Percentiles rank a stretch among this genome's conserved stretches.
These are phyloP conservation scores for Molorchus minor DNA, from an alignment of 2,888 invertebrate genomes.

Conservation along the genomic window DNA sequence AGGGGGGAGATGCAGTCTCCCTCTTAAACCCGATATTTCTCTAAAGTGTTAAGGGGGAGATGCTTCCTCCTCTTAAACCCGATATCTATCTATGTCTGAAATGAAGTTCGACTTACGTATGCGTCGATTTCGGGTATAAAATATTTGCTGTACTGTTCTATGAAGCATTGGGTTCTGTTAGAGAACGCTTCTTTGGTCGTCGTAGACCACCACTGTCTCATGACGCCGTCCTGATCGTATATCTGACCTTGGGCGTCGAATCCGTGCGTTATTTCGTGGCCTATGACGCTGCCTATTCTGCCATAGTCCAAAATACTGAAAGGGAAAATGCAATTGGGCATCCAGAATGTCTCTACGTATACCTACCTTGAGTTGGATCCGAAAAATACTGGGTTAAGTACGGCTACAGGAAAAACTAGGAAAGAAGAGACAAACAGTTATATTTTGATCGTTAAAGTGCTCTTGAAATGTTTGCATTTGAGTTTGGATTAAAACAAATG, in stretches of 20 bases:
- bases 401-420: constrained; percentile 57
- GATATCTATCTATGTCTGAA: too few species aligned
- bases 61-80: too few species aligned
- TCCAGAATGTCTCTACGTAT: too few species aligned
- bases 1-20: neutral
- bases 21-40: too few species aligned
- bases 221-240: constrained; percentile 69
- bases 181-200: constrained; percentile 55
- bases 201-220: constrained; percentile 57
- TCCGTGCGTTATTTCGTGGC: constrained; percentile 68
- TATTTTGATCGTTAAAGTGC: neutral
- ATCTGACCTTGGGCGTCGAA: constrained; percentile 57
- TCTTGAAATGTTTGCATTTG: neutral
- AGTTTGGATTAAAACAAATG: constrained; percentile 1
- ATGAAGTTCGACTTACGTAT: constrained; percentile 55
- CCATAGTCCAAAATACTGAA: constrained; percentile 65
- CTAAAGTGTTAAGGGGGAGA: too few species aligned
- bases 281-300: constrained; percentile 67
- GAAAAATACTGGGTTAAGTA: constrained; percentile 57
- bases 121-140: constrained; percentile 56
- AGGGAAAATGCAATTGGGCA: too few species aligned
- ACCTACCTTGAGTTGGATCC: constrained; percentile 51
- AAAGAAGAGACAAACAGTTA: constrained; percentile 33
- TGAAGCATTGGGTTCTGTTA: constrained; percentile 59
- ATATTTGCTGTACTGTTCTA: constrained; percentile 61